Base-by-base conservation (phyloP, 2,888 invertebrate genomes). In the Noctua comes region DNA sequence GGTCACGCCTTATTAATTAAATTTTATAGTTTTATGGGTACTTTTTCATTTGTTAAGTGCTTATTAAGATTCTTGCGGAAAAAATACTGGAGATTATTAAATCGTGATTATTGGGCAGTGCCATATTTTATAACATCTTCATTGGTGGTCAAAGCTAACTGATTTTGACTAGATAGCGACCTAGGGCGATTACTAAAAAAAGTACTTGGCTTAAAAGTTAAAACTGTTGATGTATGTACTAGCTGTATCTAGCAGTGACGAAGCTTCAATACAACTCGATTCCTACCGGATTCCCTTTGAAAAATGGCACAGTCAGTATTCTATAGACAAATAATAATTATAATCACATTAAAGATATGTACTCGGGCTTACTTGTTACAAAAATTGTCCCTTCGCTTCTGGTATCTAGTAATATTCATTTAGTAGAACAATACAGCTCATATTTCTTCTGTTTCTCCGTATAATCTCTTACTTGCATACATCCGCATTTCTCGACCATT, bases 1-100 rank as follows among this genome's bases (percentile, higher is more conserved):
- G 83, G 83, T 68, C 31, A 85, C 84, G 84, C 86, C 84, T 85
- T 79, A 82, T 82, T 72, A 79, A 85, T 85, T 85, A 82, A 73
- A 64, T 79, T 71, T 11, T 72, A 68, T 51, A 71, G 68, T 72
- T 85, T 84, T 74, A 76, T 76, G 43, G 57, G 48, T 66, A 62
- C 40, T 73, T 73, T 65, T 75, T 70, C 74, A 66, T 75, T 84
- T 54, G 54, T 73, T 40, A 72, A 74, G 16, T 69, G 68, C 68
- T 79, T 79, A 83, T 79, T 78, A 68, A 68, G 11, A 72, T 48
- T 69, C n/a, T 51, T 73, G 65, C 2, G 16, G 57, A 72, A 46
- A 51, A 70, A 62, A 64, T 54, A 71, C 21, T 64, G 62, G 18
- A 36, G 24, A 40, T 62, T 66, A 46, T 54, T 80, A 57, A 40